Evolutionary conservation across 2,888 invertebrate species (phyloP).

Genomic region (Chironomus tentans): DNA sequence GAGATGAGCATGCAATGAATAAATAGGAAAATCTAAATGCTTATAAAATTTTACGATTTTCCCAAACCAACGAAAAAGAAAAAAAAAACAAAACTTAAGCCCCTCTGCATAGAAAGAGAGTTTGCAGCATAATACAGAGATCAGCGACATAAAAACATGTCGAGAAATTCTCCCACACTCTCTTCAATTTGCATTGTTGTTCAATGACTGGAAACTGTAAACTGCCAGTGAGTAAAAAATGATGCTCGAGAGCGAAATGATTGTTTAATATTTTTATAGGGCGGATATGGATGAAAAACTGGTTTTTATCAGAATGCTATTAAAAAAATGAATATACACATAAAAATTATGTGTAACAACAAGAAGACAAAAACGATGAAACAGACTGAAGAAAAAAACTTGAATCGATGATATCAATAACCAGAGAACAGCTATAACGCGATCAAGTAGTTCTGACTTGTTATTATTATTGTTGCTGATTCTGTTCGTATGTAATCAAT

Average conservation of each 20-base stretch:
- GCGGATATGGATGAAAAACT: slow-evolving; percentile 26
- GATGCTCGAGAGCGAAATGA: slow-evolving; percentile 20
- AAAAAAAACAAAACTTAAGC: too few species aligned
- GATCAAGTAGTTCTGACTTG: slow-evolving; percentile 17
- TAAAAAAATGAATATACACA: slow-evolving; percentile 11
- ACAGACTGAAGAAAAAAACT: slow-evolving; percentile 4
- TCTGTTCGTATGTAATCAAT: not conserved
- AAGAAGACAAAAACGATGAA: too few species aligned
- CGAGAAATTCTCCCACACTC: slow-evolving; percentile 22
- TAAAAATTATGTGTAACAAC: slow-evolving; percentile 16
- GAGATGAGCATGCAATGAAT: not conserved
- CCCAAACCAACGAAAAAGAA: not conserved
- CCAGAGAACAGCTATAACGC: slow-evolving; percentile 24
- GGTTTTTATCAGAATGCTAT: slow-evolving; percentile 19
- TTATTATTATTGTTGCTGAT: not conserved
- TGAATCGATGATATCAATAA: slow-evolving; percentile 22
- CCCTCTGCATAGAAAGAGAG: too few species aligned
- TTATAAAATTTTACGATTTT: not conserved
- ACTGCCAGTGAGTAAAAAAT: slow-evolving; percentile 5
- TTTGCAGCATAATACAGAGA: not conserved
- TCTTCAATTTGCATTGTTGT: slow-evolving; percentile 21
- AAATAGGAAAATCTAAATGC: not conserved
- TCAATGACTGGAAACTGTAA: slow-evolving; percentile 25
- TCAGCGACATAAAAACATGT: not conserved
- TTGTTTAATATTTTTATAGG: slow-evolving; percentile 21